Conservation (phyloP, 2,797 vertebrate species). For the Bovichtus diacanthus region DNA sequence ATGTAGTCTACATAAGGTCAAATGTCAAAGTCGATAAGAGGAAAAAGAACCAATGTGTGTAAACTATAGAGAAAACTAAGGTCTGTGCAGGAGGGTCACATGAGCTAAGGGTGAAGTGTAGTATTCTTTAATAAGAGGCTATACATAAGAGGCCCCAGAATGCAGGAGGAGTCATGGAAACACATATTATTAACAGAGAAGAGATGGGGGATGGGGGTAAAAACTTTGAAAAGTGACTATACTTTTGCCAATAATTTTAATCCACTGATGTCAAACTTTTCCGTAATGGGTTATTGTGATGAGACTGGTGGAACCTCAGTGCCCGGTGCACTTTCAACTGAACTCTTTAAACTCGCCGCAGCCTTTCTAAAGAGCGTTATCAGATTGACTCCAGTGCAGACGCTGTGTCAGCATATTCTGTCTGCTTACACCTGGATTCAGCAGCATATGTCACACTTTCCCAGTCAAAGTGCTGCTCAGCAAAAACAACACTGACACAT, state of each 20-base stretch:
- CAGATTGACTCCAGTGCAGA: constrained; percentile 18
- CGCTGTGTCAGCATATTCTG: constrained; percentile 32
- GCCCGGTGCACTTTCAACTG: background rate
- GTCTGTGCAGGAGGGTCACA: background rate
- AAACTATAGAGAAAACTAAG: background rate
- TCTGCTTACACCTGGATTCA: constrained; percentile 12
- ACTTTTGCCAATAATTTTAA: background rate
- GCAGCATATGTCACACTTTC: constrained; percentile 2
- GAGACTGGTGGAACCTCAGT: background rate
- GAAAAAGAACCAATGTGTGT: background rate
- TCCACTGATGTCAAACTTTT: background rate
- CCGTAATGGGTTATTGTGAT: background rate
- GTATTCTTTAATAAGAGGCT: no score
- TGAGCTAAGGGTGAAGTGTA: background rate
- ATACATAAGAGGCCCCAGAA: no score
- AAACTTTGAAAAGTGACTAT: background rate
- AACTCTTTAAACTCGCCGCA: constrained; percentile 3
- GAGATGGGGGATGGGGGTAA: background rate
- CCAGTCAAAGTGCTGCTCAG: constrained; percentile 12
- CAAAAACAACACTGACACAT: constrained; percentile 10
- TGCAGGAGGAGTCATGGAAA: background rate
- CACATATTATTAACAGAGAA: background rate
- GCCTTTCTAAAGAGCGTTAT: constrained; percentile 13
- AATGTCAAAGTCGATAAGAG: background rate
- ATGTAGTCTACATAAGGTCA: no score